These are phyloP conservation scores for Betta splendens DNA, from an alignment of 2,797 vertebrate species.

Conservation along the genomic window DNA sequence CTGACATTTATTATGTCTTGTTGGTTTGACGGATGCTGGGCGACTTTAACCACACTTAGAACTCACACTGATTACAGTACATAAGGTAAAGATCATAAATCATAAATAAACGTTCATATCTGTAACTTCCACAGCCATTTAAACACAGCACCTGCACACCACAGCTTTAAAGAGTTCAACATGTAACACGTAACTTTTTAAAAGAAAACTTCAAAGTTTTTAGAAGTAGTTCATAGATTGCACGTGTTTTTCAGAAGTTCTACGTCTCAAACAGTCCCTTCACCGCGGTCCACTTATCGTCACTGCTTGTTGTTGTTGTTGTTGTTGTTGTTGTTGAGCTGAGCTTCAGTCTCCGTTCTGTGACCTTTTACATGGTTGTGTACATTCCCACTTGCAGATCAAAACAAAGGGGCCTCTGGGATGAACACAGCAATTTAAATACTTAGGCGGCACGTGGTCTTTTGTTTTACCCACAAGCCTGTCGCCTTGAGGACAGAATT, in stretches of 20 bases:
- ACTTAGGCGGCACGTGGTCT: too few relatives aligned
- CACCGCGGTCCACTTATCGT: too few relatives aligned
- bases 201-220: not conserved
- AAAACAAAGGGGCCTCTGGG: too few relatives aligned
- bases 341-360: too few relatives aligned
- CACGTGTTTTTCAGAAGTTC: too few relatives aligned
- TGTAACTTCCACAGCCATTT: conserved; percentile 5
- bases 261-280: too few relatives aligned
- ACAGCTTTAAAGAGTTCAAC: not conserved
- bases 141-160: not conserved
- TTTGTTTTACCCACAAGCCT: not conserved
- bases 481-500: not conserved
- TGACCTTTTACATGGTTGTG: too few relatives aligned
- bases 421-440: too few relatives aligned
- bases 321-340: too few relatives aligned
- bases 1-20: not conserved
- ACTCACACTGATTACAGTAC: too few relatives aligned
- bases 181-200: conserved; percentile 14
- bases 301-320: too few relatives aligned
- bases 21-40: not conserved
- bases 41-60: not conserved
- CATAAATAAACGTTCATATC: not conserved
- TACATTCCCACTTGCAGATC: too few relatives aligned
- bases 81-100: not conserved
- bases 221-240: not conserved